These are phyloP conservation scores for Mesembrinibis cayennensis DNA, from an alignment of 2,113 vertebrate species.

Conservation along the genomic window DNA sequence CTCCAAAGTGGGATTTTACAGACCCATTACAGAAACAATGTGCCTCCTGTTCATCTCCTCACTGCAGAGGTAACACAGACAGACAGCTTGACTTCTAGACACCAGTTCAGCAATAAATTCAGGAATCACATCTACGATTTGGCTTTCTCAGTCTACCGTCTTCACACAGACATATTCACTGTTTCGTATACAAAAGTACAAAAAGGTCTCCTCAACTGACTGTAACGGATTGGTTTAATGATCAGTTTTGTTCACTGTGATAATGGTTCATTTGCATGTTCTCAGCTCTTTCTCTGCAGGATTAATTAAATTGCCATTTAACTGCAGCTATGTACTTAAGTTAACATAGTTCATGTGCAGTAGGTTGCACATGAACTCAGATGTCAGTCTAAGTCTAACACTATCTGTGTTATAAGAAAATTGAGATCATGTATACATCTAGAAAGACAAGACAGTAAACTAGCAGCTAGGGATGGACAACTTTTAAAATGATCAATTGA, in stretches of 20 bases:
- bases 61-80: not conserved
- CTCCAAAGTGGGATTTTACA: not conserved
- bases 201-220: not conserved
- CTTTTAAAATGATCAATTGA: not conserved
- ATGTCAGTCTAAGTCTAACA: not conserved
- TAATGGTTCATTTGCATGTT: not conserved
- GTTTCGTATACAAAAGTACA: not conserved
- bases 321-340: not conserved
- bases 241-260: not conserved
- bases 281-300: not conserved
- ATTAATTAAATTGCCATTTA: not conserved
- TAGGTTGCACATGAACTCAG: not conserved
- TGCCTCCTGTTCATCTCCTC: not conserved
- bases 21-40: not conserved
- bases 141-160: not conserved
- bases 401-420: not conserved
- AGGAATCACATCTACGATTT: not conserved
- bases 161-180: not conserved
- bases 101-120: not conserved
- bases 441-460: not conserved
- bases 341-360: not conserved
- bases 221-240: not conserved
- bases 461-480: not conserved
- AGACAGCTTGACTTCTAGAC: not conserved
- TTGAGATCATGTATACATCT: not conserved